phyloP scores from a whole-genome alignment of 2,888 invertebrate species.

The Dryococelus australis region DNA sequence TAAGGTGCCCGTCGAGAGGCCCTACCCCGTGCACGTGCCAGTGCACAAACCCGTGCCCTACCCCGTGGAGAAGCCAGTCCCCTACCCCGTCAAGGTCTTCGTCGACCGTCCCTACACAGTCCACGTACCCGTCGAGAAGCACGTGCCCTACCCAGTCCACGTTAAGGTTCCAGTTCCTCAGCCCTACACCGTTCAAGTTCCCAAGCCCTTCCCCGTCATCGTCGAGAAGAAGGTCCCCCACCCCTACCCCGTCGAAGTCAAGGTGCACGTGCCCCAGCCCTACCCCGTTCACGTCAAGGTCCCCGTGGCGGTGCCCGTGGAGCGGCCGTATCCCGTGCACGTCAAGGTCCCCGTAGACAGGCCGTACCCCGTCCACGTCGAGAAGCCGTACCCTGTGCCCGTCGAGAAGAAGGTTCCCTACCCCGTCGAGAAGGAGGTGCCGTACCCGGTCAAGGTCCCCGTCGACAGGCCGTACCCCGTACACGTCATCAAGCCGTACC shows the following conservation, averaged over 20 bases:
- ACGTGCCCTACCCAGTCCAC: slow-evolving; percentile 43
- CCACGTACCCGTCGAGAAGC: slow-evolving; percentile 70
- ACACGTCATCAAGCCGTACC: slow-evolving; percentile 64
- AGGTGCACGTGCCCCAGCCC: slow-evolving; percentile 70
- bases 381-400: slow-evolving; percentile 69
- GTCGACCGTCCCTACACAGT: slow-evolving; percentile 73
- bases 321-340: slow-evolving; percentile 51
- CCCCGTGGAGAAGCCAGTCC: slow-evolving; percentile 41
- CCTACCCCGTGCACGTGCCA: slow-evolving; percentile 38
- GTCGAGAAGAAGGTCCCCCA: slow-evolving; percentile 62
- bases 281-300: slow-evolving; percentile 59
- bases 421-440: slow-evolving; percentile 71
- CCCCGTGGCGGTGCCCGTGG: slow-evolving; percentile 41
- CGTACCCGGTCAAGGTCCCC: slow-evolving; percentile 69
- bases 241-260: slow-evolving; percentile 64
- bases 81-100: slow-evolving; percentile 67
- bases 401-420: slow-evolving; percentile 59
- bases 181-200: slow-evolving; percentile 46
- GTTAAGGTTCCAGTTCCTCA: slow-evolving; percentile 45
- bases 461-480: slow-evolving; percentile 80
- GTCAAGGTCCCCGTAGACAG: slow-evolving; percentile 76
- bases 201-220: slow-evolving; percentile 71
- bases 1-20: slow-evolving; percentile 41
- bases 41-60: slow-evolving; percentile 43
- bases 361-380: slow-evolving; percentile 74